Base-by-base conservation (phyloP, 2,888 invertebrate species). In the Alviniconcha strummeri region DNA sequence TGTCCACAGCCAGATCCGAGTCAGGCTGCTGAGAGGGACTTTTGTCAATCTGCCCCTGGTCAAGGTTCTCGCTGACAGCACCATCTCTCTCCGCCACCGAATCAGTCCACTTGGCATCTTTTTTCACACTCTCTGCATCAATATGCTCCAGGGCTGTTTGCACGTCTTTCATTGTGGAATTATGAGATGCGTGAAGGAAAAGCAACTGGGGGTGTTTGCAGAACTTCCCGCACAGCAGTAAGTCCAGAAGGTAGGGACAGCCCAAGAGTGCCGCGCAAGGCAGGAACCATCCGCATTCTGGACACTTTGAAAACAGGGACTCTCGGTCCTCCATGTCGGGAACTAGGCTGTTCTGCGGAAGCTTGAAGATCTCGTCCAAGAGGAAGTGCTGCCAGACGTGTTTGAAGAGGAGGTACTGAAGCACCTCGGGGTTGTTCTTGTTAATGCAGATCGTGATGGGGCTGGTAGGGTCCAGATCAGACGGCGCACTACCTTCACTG, bases 381-480 rank as follows among this genome's bases (percentile, higher is more conserved):
- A 82, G 76, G 56, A 82, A 82, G 77, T 82, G 82, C 57, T 77
- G 76, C 82, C 82, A 82, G 11, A 82, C 82, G 56, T 82, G 82
- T 64, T 82, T 82, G 77, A 56, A 82, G 11, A 82, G 71, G 69
- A 82, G 77, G 82, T 82, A 82, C 56, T 82, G 77, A 17, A 82
- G 77, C 19, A 82, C 77, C 15, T 55, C 82, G 2, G 71, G 13
- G 67, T 76, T 67, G 19, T 56, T 56, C 19, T 82, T 76, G 15
- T n/a, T 77, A 7, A 82, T 55, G 71, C 82, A 82, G 19, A 82
- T 55, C 52, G 77, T 69, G 17, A 82, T 36, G 11, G 82, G 82
- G 55, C 56, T 76, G 77, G 17, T 77, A 52, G 82, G 82, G 36
- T 82, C 77, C 2, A 77, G 67, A 1, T n/a, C 54, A 6, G n/a